Base-by-base conservation (phyloP, 2,888 invertebrate genomes). In the Papilio gigon region DNA sequence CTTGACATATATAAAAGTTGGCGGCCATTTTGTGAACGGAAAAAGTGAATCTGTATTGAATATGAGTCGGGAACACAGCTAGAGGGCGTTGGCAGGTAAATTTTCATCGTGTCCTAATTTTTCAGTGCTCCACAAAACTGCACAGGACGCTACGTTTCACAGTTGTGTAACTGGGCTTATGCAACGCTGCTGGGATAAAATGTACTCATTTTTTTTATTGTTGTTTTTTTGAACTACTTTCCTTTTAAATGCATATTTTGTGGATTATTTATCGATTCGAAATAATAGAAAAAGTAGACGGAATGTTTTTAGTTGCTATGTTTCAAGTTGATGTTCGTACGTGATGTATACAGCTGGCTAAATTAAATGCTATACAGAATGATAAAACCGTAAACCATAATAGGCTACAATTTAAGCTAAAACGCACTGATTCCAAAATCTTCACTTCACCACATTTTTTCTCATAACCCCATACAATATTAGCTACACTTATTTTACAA, bases 1-100 rank as follows among this genome's bases (percentile, higher is more conserved):
- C 60, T 17, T 50, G 40, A 53, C 67, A 22, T 53, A 61, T 40
- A 61, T 56, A 67, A 64, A 56, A 22, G 58, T 65, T 58, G 44
- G 59, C 65, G 40, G 59, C 59, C 44, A 56, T 65, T 65, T 65
- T 56, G 53, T 30, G 30, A 56, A n/a, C 22, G 30, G 20, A 65
- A 56, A 62, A 63, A 56, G 65, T 65, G 56, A 65, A 65, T 56
- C 56, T 56, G 63, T 35, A 65, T 56, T 65, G 65, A 65, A 53
- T 65, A 65, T 65, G 63, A 50, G n/a, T 25, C 22, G 40, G 53
- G 35, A 22, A 50, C 25, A 35, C 22, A 14, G 63, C 33, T 47
- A 9, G 33, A 22, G 63, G 63, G 63, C 63, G 63, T 63, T 44
- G 63, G 63, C 63, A 58, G 65, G 65, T 58, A 40, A 40, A 58